Base-by-base conservation (phyloP, 2,113 vertebrate species). In the Gavialis gangeticus region DNA sequence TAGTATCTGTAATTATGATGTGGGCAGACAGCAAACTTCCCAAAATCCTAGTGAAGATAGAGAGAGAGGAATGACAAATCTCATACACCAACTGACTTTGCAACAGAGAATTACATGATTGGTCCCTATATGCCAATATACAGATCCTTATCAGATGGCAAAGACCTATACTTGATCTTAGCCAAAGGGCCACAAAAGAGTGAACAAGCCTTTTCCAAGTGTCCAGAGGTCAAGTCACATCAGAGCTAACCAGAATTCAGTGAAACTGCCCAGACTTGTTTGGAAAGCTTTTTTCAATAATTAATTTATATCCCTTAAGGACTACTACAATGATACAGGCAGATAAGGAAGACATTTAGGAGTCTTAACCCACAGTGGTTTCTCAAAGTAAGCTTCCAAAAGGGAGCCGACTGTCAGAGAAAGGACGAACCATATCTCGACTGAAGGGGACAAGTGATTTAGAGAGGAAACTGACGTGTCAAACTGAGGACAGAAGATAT, bases 21-120 rank as follows among this genome's bases (percentile, higher is more conserved):
- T 99, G 99, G 88, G 99, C 98, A 22, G 99, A 99, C 82, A 99
- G 99, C 55, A 99, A 98, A 96, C 99, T 99, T 79, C 99, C 99
- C 93, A 99, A 96, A 89, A 99, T 99, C 96, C 99, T 99, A 75
- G 1, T 27, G 54, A 82, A 57, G 95, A 92, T 93, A 12, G 54
- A 18, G 46, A 46, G 46, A 46, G 46, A 46, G 46, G n/a, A 71
- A 28, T 7, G 18, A 21, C 63, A 4, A 78, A 59, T 15, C 59
- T 59, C 84, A 71, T 59, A 78, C 59, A 67, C 79, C 37, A n/a
- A 21, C 62, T 22, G n/a, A 5, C 66, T 84, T 81, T 63, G 17
- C 37, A 56, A 11, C 4, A 30, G 19, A 79, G 37, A 55, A 6
- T 27, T 12, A 55, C 37, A 55, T 54, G 11, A 15, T 21, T 62